These are phyloP conservation scores for Microchirus variegatus DNA, from an alignment of 2,797 vertebrate genomes.

Conservation along the genomic window DNA sequence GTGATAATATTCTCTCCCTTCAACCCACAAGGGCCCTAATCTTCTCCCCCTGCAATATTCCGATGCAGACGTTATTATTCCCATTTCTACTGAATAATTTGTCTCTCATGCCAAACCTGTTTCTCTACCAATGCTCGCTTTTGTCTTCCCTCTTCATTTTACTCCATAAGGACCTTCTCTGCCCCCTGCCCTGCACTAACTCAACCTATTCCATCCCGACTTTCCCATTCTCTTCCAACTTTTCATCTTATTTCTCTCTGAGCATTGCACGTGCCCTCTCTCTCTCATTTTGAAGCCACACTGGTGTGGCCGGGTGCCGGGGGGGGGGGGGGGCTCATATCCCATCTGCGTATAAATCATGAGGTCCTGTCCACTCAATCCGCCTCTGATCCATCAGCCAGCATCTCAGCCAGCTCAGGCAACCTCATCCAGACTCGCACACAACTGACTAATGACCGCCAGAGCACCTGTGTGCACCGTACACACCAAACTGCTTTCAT, in stretches of 20 bases:
- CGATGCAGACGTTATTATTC: slow-evolving; percentile 90
- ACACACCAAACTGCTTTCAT: slow-evolving; percentile 89
- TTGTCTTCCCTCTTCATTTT: slow-evolving; percentile 60
- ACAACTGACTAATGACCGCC: slow-evolving; percentile 90
- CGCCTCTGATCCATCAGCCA: slow-evolving; percentile 96
- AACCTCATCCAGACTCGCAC: slow-evolving; percentile 47
- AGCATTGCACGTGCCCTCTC: slow-evolving; percentile 28
- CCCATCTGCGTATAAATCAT: slow-evolving; percentile 99
- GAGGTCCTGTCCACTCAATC: slow-evolving; percentile 99
- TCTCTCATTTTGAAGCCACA: slow-evolving; percentile 59
- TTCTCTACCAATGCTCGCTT: slow-evolving; percentile 55
- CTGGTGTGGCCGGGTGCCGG: slow-evolving; percentile 51
- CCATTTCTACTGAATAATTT: slow-evolving; percentile 96
- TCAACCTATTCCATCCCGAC: slow-evolving; percentile 46
- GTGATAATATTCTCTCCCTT: slow-evolving; percentile 72
- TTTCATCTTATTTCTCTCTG: slow-evolving; percentile 68
- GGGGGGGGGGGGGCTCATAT: slow-evolving; percentile 84
- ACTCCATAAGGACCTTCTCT: slow-evolving; percentile 68
- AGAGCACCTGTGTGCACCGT: slow-evolving; percentile 71
- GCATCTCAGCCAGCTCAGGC: slow-evolving; percentile 57
- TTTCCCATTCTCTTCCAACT: slow-evolving; percentile 83
- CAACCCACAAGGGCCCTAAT: slow-evolving; percentile 83
- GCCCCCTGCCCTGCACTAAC: slow-evolving; percentile 72
- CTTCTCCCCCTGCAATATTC: slow-evolving; percentile 90
- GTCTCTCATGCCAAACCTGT: slow-evolving; percentile 86